These are phyloP conservation scores for Yasuhikotakia modesta DNA, from an alignment of 2,797 vertebrate genomes.

Conservation along the genomic window DNA sequence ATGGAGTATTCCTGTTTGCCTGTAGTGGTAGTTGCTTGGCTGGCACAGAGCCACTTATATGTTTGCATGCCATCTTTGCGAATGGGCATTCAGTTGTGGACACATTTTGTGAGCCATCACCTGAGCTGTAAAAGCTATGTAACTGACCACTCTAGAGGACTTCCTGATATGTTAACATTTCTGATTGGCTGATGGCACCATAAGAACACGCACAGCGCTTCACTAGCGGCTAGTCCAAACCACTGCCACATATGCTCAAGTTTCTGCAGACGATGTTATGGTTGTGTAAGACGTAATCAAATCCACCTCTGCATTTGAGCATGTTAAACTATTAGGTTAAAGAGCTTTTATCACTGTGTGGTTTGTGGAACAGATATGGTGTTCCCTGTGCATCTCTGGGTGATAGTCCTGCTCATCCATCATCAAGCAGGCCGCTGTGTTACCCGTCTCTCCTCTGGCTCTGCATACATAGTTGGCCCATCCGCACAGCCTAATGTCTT, in stretches of 20 bases:
- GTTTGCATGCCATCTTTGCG: neutral
- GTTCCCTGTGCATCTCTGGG: neutral
- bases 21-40: too few relatives aligned
- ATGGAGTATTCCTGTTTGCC: too few relatives aligned
- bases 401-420: constrained; percentile 30
- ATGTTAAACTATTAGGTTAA: neutral
- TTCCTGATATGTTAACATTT: neutral
- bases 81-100: neutral
- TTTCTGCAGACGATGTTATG: neutral
- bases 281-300: neutral
- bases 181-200: neutral
- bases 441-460: neutral
- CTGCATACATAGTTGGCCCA: constrained; percentile 45
- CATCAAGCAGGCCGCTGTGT: neutral
- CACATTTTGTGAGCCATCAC: neutral
- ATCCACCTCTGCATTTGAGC: neutral
- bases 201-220: neutral
- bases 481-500: constrained; percentile 59
- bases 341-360: neutral
- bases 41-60: neutral
- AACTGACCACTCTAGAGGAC: neutral
- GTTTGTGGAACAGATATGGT: constrained; percentile 3
- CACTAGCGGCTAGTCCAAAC: too few relatives aligned
- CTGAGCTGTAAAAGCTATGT: neutral
- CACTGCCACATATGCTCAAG: neutral